These are phyloP conservation scores for Halichoerus grypus DNA, from an alignment of 2,113 vertebrate species.

Conservation along the genomic window DNA sequence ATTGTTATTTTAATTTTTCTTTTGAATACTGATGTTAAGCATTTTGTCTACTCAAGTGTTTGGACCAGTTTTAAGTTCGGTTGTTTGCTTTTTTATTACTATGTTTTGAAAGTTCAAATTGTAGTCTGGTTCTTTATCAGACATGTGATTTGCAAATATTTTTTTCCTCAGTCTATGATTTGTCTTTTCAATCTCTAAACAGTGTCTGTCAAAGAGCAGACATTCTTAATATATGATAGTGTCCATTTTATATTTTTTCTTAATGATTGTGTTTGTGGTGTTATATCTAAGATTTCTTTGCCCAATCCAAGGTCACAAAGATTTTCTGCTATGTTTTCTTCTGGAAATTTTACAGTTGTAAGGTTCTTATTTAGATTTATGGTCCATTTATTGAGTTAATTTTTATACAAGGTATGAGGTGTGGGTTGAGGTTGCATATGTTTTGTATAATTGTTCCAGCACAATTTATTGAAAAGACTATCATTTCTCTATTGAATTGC, in stretches of 20 bases:
- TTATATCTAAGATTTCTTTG: background rate
- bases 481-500: background rate
- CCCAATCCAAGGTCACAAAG: background rate
- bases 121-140: background rate
- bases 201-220: background rate
- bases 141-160: background rate
- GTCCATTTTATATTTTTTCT: background rate
- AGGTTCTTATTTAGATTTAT: background rate
- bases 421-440: background rate
- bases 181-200: background rate
- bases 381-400: constrained; percentile 8
- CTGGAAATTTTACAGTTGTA: background rate
- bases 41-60: background rate
- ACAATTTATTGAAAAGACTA: background rate
- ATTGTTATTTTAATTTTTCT: background rate
- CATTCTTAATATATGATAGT: background rate
- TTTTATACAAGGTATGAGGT: background rate
- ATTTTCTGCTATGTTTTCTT: background rate
- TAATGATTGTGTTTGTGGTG: background rate
- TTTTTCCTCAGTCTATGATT: background rate
- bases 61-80: background rate
- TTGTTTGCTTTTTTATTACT: background rate
- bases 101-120: background rate
- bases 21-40: background rate
- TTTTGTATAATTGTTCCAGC: background rate